Evolutionary conservation across 2,113 vertebrate species (phyloP).

Genomic region (Dryoscopus gambensis): DNA sequence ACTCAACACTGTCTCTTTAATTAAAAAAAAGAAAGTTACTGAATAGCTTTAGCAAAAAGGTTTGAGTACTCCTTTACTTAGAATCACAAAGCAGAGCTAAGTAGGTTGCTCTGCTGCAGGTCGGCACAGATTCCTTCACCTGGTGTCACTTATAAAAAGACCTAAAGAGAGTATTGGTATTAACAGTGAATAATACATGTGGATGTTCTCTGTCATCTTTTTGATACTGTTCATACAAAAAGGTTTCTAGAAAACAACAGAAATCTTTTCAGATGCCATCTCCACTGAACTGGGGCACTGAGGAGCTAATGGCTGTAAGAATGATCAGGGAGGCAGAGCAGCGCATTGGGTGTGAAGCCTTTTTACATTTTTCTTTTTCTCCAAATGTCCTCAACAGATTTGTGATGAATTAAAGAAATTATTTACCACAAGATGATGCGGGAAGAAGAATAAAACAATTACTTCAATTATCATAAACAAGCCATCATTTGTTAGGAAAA

Average conservation of each 20-base stretch:
- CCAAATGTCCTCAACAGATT: background rate
- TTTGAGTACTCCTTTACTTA: background rate
- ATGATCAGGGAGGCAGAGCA: background rate
- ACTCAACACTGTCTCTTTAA: background rate
- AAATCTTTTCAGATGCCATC: background rate
- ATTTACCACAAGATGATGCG: background rate
- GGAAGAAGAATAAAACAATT: background rate
- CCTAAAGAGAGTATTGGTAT: background rate
- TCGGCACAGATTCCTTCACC: constrained; percentile 12
- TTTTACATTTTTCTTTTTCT: background rate
- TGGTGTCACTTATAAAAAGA: background rate
- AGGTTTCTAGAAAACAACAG: constrained; percentile 30
- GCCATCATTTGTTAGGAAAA: background rate
- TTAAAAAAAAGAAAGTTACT: background rate
- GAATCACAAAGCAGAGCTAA: constrained; percentile 47
- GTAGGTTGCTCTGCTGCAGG: constrained; percentile 53
- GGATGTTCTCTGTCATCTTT: constrained; percentile 13
- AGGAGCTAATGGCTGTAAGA: background rate
- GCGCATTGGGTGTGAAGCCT: fast-evolving
- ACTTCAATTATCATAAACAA: background rate
- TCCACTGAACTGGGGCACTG: background rate
- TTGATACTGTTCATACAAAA: background rate
- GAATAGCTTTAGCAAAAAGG: background rate
- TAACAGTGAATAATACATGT: background rate
- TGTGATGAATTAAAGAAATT: background rate